Evolutionary conservation across 2,113 vertebrate species (phyloP).

Genomic region (Cichladusa arquata): DNA sequence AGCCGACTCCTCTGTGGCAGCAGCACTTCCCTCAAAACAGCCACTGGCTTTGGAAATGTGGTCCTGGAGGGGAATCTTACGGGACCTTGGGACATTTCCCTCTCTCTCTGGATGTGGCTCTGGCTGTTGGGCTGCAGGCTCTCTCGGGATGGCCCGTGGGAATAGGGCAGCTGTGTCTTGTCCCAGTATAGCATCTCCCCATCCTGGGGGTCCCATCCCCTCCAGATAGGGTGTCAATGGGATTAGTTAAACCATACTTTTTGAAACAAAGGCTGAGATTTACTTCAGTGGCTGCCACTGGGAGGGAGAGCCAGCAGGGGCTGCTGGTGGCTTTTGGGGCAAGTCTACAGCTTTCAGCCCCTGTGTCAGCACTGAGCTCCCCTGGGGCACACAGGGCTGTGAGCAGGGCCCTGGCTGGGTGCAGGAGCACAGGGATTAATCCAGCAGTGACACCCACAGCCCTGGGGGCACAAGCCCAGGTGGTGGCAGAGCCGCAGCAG

Average conservation of each 20-base stretch:
- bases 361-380: accelerated
- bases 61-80: not conserved
- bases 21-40: accelerated
- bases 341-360: not conserved
- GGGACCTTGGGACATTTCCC: not conserved
- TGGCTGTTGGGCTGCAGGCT: not conserved
- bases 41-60: not conserved
- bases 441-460: not conserved
- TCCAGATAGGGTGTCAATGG: not conserved
- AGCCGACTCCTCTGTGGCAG: not conserved
- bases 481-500: not conserved
- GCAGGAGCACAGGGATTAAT: not conserved
- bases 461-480: not conserved
- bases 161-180: not conserved
- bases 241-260: not conserved
- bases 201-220: not conserved
- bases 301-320: accelerated
- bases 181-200: not conserved
- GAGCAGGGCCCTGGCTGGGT: not conserved
- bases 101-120: not conserved
- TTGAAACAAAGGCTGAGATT: not conserved
- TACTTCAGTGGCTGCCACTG: not conserved
- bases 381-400: accelerated
- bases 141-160: accelerated
- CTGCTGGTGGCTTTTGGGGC: not conserved